phyloP scores from a whole-genome alignment of 2,797 vertebrate genomes.

The Diplodus puntazzo region DNA sequence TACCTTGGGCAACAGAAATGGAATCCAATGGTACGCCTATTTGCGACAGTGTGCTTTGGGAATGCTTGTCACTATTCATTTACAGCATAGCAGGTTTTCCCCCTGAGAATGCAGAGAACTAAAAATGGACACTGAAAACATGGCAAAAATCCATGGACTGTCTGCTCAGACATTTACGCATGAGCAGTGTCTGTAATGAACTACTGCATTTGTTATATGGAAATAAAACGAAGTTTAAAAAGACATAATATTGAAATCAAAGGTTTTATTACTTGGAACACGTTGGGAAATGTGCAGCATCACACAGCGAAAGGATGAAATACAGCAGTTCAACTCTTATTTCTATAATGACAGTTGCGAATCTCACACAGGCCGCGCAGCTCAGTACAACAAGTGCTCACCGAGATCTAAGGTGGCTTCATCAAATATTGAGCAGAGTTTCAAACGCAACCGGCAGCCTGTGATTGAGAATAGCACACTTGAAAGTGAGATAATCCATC shows the following conservation, averaged over 20 bases:
- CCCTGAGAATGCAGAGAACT: too few species aligned
- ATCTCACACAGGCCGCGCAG: slow-evolving; percentile 42
- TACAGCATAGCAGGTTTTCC: too few species aligned
- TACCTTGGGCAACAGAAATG: too few species aligned
- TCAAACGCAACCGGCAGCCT: slow-evolving; percentile 55
- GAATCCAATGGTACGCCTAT: too few species aligned
- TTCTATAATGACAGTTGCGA: slow-evolving; percentile 34
- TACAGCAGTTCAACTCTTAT: slow-evolving; percentile 11
- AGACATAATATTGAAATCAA: slow-evolving; percentile 16
- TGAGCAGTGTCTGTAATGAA: too few species aligned
- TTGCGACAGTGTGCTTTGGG: too few species aligned
- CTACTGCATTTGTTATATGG: too few species aligned
- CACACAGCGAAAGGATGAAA: not conserved
- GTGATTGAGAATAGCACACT: slow-evolving; percentile 63
- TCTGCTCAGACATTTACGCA: too few species aligned
- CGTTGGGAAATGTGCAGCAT: slow-evolving; percentile 18
- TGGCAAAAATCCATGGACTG: too few species aligned
- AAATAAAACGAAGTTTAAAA: too few species aligned
- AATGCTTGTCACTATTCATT: too few species aligned
- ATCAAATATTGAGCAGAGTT: slow-evolving; percentile 74
- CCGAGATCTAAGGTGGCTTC: slow-evolving; percentile 61
- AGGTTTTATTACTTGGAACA: slow-evolving; percentile 14
- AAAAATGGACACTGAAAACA: too few species aligned
- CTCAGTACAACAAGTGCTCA: slow-evolving; percentile 52
- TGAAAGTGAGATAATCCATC: slow-evolving; percentile 71